A percentile compares a stretch with the other conserved stretches of the same genome.
Evolutionary conservation across 2,888 invertebrate species (phyloP).

Genomic region (Eupithecia exiguata): DNA sequence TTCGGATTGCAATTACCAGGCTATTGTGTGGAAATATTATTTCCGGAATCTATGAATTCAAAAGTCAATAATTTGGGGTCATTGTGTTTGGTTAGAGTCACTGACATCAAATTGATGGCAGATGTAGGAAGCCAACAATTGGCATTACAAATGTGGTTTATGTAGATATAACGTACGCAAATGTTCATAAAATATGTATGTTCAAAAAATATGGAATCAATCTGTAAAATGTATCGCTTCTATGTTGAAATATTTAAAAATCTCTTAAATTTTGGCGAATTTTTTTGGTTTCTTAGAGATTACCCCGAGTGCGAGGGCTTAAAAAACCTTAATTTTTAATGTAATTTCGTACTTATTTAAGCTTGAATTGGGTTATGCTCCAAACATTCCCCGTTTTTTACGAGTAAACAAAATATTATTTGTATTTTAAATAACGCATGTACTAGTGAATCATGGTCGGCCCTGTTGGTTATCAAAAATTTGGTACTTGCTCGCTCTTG

Average conservation of each 20-base stretch:
- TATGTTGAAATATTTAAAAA: neutral
- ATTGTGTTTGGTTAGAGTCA: slow-evolving; percentile 2
- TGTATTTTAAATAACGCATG: neutral
- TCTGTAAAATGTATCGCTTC: neutral
- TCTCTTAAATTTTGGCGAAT: neutral
- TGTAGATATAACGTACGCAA: neutral
- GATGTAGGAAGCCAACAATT: neutral
- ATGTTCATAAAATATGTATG: neutral
- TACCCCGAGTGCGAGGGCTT: too few species aligned
- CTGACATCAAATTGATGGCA: slow-evolving; percentile 11
- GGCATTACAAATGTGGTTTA: neutral
- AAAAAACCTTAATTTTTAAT: too few species aligned
- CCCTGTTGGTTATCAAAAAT: neutral
- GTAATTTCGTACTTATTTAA: too few species aligned
- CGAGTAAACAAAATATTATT: neutral
- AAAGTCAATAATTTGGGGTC: slow-evolving; percentile 9
- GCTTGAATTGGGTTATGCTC: neutral
- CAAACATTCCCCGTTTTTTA: neutral
- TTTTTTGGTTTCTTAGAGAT: too few species aligned
- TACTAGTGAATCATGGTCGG: neutral
- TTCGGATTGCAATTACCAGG: neutral
- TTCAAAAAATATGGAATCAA: neutral
- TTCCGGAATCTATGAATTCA: neutral
- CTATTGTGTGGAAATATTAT: slow-evolving; percentile 6
- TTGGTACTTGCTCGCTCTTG: slow-evolving; percentile 9